A percentile compares a stretch with the other conserved stretches of the same genome.
phyloP scores from a whole-genome alignment of 1,140 invertebrate species.

The Pemphigus obesinymphae region DNA sequence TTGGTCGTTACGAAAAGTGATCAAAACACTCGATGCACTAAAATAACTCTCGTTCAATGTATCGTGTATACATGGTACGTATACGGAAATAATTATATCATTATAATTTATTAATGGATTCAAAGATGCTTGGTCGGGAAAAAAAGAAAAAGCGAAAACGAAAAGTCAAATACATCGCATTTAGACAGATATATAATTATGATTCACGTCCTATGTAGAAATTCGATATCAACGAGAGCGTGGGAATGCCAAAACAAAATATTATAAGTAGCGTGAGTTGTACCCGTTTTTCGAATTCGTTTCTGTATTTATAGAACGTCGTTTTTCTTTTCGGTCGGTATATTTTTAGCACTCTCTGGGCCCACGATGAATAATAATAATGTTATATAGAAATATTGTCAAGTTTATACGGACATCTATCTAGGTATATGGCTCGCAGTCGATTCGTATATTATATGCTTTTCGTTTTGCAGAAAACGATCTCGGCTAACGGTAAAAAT shows the following conservation, averaged over 20 bases:
- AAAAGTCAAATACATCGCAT: too few relatives aligned
- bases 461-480: too few relatives aligned
- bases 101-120: too few relatives aligned
- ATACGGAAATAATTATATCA: too few relatives aligned
- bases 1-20: neutral
- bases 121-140: too few relatives aligned
- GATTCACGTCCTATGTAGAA: neutral
- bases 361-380: neutral
- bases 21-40: too few relatives aligned
- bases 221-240: neutral
- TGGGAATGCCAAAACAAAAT: neutral
- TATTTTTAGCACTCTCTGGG: neutral
- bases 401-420: too few relatives aligned
- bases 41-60: too few relatives aligned
- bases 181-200: neutral
- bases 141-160: too few relatives aligned
- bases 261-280: neutral
- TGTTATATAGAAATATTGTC: neutral
- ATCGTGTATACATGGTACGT: too few relatives aligned
- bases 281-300: neutral
- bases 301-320: neutral
- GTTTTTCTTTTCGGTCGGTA: neutral
- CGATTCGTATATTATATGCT: neutral
- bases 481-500: too few relatives aligned
- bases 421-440: neutral